Base-by-base conservation (phyloP, 2,113 vertebrate genomes). In the Laticauda colubrina region DNA sequence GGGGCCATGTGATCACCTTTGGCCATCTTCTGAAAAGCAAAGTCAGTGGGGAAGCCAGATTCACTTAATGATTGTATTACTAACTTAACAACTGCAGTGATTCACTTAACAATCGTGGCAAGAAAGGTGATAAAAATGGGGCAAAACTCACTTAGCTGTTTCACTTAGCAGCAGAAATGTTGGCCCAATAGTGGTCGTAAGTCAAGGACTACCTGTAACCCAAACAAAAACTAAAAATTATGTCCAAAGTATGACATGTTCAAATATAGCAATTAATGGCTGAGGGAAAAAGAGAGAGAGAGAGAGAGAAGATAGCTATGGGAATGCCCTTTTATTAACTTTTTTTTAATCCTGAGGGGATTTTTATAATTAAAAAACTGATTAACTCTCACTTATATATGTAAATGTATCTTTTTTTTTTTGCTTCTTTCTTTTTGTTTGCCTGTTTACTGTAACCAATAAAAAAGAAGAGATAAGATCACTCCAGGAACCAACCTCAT, bases 401-500 rank as follows among this genome's bases (percentile, higher is more conserved):
- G 34, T 8, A 81, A 39, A 39, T 81, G 75, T 21, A 23, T 81
- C 69, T 81, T 39, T 39, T 8, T 75, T 7, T 2, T 53, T 53
- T 53, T 53, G 2, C 51, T 53, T 53, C 51, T 53, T 53, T 53
- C 11, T 12, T 53, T 53, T 12, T 53, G 5, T 75, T 81, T 81
- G 34, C 34, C 15, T 39, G 15, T 39, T 43, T 43, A 43, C 21
- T 34, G 9, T 43, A 81, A 81, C 18, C 34, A 81, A 81, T 81
- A 81, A 81, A 81, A 9, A 81, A 81, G 7, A 81, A 81, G 69
- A 34, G 87, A 51, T 55, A 90, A 61, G 88, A 51, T 24, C 57
- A 85, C 51, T 55, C 81, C 57, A 75, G 88, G 69, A 90, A 45
- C 85, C 88, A 93, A 89, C 92, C 69, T 89, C 88, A 93, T 93